Percentiles rank a stretch among this genome's conserved stretches.
Conservation (phyloP, 1,140 invertebrate genomes). For the Pentalonia nigronervosa region DNA sequence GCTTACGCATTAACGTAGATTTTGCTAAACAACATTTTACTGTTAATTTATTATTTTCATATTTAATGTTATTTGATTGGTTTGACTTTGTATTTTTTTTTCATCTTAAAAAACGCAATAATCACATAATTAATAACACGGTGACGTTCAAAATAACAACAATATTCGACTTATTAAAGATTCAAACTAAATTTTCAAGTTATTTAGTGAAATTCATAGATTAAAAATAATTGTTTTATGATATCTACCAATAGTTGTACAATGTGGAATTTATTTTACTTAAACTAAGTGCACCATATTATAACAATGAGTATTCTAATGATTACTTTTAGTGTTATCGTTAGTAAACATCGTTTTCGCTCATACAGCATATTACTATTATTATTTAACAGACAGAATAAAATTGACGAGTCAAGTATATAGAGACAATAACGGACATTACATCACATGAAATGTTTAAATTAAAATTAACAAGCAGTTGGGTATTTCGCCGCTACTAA, state of each 20-base stretch:
- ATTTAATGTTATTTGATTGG: not conserved
- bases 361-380: not conserved
- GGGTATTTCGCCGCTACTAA: not conserved
- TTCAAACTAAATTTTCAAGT: not conserved
- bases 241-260: not conserved
- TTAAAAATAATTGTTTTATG: not conserved
- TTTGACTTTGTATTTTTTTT: no score
- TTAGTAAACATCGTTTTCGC: not conserved
- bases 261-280: not conserved
- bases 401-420: not conserved
- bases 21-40: not conserved
- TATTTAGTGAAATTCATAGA: not conserved
- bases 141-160: not conserved
- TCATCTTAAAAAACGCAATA: not conserved
- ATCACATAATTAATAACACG: not conserved
- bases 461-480: conserved; percentile 3
- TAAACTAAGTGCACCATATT: not conserved
- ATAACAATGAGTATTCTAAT: not conserved
- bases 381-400: not conserved
- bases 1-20: not conserved
- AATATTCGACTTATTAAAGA: not conserved
- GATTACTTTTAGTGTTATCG: not conserved
- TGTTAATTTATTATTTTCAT: not conserved
- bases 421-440: not conserved
- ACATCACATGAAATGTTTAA: not conserved